Evolutionary conservation across 2,888 invertebrate species (phyloP), one percentile per base, ranked within the genome.

Genomic region (Heliconius erato): DNA sequence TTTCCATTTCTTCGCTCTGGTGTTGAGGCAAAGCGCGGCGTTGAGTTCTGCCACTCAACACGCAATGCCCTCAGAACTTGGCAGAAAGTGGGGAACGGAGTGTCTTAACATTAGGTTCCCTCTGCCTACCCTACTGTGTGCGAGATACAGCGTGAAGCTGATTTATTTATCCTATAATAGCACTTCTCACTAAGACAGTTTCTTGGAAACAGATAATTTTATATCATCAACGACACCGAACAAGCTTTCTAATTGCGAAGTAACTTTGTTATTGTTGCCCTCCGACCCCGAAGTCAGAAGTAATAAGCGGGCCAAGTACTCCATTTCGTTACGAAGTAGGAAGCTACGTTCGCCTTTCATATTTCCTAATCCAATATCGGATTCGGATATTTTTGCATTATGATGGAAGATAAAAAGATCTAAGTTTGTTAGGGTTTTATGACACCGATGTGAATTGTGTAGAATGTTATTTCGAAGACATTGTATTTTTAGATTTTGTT

Each of bases 261-360:
- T 89, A 89, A 91, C 90, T 92, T 90, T 91, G 88, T 92, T 91
- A 91, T 91, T 91, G 90, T 92, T 90, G 87, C 86, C 88, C 85
- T 88, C 87, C 85, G 86, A 87, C 85, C 44, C 81, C 82, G 80
- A 89, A 91, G 88, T 90, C 89, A 86, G 86, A 87, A 86, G 87
- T 87, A 88, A 87, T 87, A 85, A 87, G 76, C 44, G 44, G 35
- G 84, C 84, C 82, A 85, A 86, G 83, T 83, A 86, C 85, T 86
- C 82, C 69, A 85, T 87, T 88, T 85, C 82, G 80, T 85, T 87
- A 78, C 81, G 79, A 81, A 80, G 76, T 69, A 74, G 59, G 82
- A 83, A 84, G 84, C 83, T 81, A 72, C 79, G 67, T 74, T 69
- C 80, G 72, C 65, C 81, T 85, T 85, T 83, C 81, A 79, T 83